A percentile compares a stretch with the other conserved stretches of the same genome.
Conservation (phyloP, 1,140 invertebrate genomes). For the Pinna nobilis region DNA sequence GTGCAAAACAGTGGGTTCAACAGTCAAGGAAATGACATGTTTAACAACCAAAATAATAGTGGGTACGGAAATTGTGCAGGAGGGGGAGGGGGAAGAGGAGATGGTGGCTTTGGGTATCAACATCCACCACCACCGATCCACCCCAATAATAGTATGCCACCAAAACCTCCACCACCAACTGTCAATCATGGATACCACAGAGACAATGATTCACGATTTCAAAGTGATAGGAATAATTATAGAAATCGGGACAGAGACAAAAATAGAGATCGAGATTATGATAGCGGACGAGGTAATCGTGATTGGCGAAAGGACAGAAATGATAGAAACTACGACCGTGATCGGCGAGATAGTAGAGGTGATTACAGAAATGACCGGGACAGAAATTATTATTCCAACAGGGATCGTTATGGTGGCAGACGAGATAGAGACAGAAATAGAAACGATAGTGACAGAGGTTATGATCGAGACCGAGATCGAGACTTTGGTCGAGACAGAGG, state of each 20-base stretch:
- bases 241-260: slow-evolving; percentile 36
- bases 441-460: slow-evolving; percentile 11
- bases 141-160: slow-evolving; percentile 11
- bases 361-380: slow-evolving; percentile 28
- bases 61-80: background rate
- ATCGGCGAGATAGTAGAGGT: background rate
- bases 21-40: slow-evolving; percentile 3
- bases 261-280: slow-evolving; percentile 8
- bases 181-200: slow-evolving; percentile 1
- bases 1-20: slow-evolving; percentile 12
- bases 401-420: slow-evolving; percentile 37
- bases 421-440: slow-evolving; percentile 17
- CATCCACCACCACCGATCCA: background rate
- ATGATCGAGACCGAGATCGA: slow-evolving; percentile 37
- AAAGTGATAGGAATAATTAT: slow-evolving; percentile 33
- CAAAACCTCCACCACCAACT: background rate
- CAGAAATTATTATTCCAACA: slow-evolving; percentile 25
- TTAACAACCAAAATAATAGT: slow-evolving; percentile 5
- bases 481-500: slow-evolving; percentile 42
- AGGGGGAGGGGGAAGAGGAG: background rate
- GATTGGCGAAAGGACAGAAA: slow-evolving; percentile 29
- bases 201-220: slow-evolving; percentile 22
- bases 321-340: slow-evolving; percentile 7
- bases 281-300: slow-evolving; percentile 22
- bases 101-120: slow-evolving; percentile 18